Evolutionary conservation across 2,888 invertebrate genomes (phyloP), one percentile per base, ranked within the genome.

Genomic region (Orthosia cruda): DNA sequence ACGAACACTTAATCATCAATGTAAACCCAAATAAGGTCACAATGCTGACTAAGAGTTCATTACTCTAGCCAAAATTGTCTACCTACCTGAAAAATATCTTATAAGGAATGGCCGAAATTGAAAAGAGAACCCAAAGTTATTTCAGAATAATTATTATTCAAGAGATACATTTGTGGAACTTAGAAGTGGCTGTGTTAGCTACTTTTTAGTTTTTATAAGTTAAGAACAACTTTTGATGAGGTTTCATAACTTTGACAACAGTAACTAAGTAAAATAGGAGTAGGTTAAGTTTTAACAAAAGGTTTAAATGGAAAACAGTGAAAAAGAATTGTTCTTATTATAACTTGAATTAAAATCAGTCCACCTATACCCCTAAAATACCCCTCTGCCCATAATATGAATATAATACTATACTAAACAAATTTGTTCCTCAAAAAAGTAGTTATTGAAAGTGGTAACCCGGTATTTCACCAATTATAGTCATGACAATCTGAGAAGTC

Each of bases 41-140:
- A 62, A 49, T 0, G 12, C 45, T 71, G 61, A 68, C 61, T 58
- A 57, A 65, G 61, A 80, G 81, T 68, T 74, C 80, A 84, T 71
- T 80, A 71, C 67, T 57, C 62, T 63, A 68, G 23, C 58, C 23
- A 69, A 63, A 64, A 59, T 72, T 72, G 26, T 80, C 26, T 26
- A 50, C 13, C 7, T 20, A 50, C 13, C 7, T 20, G 26, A 2
- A 20, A 26, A 18, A 11, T 16, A 18, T 20, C n/a, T 26, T n/a
- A 47, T 5, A 7, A 18, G 7, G 49, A 3, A n/a, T 40, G 3
- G 18, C 16, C 16, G 7, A 40, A 18, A 12, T 52, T 52, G 15
- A n/a, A 9, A 9, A 26, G n/a, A 9, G 26, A n/a, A 52, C 16
- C n/a, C 15, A 26, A 40, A 45, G 15, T 7, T 26, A 15, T n/a